Evolutionary conservation across 2,888 invertebrate species (phyloP).

Genomic region (Endotricha flammealis): DNA sequence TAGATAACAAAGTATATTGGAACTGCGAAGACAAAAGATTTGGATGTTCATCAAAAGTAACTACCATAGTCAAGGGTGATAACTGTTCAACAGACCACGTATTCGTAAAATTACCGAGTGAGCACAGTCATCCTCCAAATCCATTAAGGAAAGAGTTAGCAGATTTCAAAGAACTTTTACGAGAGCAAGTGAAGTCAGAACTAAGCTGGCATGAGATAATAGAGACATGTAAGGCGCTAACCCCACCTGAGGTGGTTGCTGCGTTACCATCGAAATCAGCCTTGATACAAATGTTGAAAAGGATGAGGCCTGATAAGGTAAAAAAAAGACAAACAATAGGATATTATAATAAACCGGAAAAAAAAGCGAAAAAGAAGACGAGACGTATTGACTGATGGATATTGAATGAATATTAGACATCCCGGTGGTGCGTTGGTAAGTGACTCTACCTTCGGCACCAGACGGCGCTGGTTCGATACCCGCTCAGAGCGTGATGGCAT

Average conservation of each 20-base stretch:
- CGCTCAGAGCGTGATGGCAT: too few relatives aligned
- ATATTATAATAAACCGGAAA: too few relatives aligned
- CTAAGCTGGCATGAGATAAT: neutral
- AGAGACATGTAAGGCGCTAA: neutral
- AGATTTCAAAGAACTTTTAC: neutral
- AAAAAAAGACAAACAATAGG: too few relatives aligned
- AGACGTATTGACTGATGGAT: too few relatives aligned
- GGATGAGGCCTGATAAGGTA: neutral
- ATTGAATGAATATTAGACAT: too few relatives aligned
- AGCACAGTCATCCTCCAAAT: conserved; percentile 2
- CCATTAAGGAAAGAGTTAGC: neutral
- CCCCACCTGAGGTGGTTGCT: neutral
- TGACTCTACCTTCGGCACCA: too few relatives aligned
- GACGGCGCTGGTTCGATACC: too few relatives aligned
- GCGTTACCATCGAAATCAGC: neutral
- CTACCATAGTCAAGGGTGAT: neutral
- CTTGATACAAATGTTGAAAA: neutral
- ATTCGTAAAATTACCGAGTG: neutral
- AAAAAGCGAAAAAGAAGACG: too few relatives aligned
- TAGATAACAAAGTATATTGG: neutral
- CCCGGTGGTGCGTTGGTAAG: too few relatives aligned
- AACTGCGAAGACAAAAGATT: neutral
- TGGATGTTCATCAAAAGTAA: neutral
- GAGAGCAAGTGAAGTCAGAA: neutral
- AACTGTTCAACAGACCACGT: neutral